Percentiles rank a stretch among this genome's conserved stretches.
Evolutionary conservation across 2,113 vertebrate species (phyloP).

Genomic region (Platichthys stellatus): DNA sequence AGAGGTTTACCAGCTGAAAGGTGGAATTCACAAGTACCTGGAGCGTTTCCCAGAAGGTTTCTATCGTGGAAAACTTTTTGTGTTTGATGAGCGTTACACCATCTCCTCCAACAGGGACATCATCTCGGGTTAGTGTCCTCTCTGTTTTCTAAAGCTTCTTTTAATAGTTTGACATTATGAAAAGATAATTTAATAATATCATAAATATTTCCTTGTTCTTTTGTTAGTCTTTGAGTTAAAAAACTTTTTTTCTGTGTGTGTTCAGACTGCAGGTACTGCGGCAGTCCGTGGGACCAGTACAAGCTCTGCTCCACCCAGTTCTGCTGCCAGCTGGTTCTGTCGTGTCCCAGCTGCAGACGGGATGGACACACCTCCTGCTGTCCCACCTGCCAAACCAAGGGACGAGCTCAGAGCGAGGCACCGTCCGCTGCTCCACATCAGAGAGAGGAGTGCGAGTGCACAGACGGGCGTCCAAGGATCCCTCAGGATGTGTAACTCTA

Average conservation of each 20-base stretch:
- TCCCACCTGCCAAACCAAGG: slow-evolving; percentile 88
- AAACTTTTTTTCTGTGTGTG: background rate
- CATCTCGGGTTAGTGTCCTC: slow-evolving; percentile 86
- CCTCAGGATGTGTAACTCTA: slow-evolving; percentile 80
- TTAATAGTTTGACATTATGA: background rate
- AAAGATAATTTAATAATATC: background rate
- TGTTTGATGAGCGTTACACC: slow-evolving; percentile 96
- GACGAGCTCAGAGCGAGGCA: slow-evolving; percentile 11
- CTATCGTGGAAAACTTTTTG: slow-evolving; percentile 96
- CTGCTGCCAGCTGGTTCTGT: slow-evolving; percentile 93
- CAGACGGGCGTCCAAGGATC: slow-evolving; percentile 84
- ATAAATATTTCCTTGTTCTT: background rate
- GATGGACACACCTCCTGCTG: slow-evolving; percentile 91
- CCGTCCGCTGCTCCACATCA: slow-evolving; percentile 52
- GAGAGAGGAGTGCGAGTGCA: slow-evolving; percentile 95
- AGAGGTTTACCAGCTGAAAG: slow-evolving; percentile 95
- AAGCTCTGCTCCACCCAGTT: slow-evolving; percentile 88
- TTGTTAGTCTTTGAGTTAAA: background rate
- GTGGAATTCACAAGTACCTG: slow-evolving; percentile 97
- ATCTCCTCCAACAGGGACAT: slow-evolving; percentile 89
- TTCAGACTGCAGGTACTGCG: slow-evolving; percentile 92
- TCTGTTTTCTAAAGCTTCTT: background rate
- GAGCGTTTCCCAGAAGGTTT: slow-evolving; percentile 94
- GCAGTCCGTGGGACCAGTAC: slow-evolving; percentile 91
- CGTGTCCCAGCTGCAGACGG: slow-evolving; percentile 84